Conservation (phyloP, 2,888 invertebrate genomes). For the Mycogona germanica region DNA sequence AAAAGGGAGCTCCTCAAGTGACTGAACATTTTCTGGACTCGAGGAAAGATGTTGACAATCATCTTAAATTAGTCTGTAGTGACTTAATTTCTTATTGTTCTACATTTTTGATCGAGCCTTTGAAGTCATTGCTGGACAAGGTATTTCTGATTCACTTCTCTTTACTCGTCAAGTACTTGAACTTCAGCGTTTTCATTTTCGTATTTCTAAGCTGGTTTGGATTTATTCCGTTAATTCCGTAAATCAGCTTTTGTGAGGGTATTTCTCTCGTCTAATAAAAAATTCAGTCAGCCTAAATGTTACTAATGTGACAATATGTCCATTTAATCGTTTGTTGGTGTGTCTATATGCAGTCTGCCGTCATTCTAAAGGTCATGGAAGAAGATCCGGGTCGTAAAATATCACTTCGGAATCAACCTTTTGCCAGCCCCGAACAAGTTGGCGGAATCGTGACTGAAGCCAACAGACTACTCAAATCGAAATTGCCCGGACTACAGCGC, state of each 20-base stretch:
- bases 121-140: constrained; percentile 59
- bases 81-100: constrained; percentile 70
- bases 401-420: constrained; percentile 41
- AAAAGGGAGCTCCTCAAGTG: constrained; percentile 89
- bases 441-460: constrained; percentile 61
- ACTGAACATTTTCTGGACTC: constrained; percentile 87
- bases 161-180: constrained; percentile 5
- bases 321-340: neutral
- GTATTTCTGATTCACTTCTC: constrained; percentile 36
- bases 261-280: too few relatives aligned
- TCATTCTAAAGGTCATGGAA: constrained; percentile 31
- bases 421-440: constrained; percentile 58
- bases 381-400: constrained; percentile 29
- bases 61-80: constrained; percentile 81
- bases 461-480: constrained; percentile 62
- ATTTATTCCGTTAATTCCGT: too few relatives aligned
- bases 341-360: constrained; percentile 29
- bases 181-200: neutral
- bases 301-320: neutral
- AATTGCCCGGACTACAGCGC: constrained; percentile 65
- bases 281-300: too few relatives aligned
- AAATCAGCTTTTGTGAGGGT: too few relatives aligned
- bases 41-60: constrained; percentile 87
- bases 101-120: constrained; percentile 56
- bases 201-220: constrained; percentile 11